phyloP scores from a whole-genome alignment of 2,797 vertebrate species.

The Phalloptychus januarius region DNA sequence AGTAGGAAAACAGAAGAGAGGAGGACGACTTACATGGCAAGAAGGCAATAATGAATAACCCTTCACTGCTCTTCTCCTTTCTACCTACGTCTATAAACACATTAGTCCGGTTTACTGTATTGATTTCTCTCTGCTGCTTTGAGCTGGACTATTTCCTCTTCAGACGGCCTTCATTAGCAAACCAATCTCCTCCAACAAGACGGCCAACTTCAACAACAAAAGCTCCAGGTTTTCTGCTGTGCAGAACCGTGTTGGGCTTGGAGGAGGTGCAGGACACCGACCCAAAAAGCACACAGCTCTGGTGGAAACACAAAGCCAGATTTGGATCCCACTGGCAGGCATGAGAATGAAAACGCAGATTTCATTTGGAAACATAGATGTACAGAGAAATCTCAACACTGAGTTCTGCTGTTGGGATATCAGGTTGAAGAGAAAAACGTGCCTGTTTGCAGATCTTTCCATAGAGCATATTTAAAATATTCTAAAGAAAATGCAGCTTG shows the following conservation, averaged over 20 bases:
- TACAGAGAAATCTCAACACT: not conserved
- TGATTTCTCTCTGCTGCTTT: not conserved
- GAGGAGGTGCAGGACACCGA: slow-evolving; percentile 8
- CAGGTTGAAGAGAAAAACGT: not conserved
- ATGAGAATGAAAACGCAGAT: not conserved
- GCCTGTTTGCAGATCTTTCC: too few relatives aligned
- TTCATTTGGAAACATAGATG: slow-evolving; percentile 4
- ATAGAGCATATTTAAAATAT: too few relatives aligned
- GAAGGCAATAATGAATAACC: not conserved
- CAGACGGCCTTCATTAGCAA: slow-evolving; percentile 6
- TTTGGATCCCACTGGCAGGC: not conserved
- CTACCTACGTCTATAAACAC: not conserved
- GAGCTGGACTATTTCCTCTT: not conserved
- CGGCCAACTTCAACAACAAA: slow-evolving; percentile 28
- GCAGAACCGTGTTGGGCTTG: slow-evolving; percentile 12
- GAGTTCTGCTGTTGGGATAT: slow-evolving; percentile 7
- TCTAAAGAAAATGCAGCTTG: too few relatives aligned
- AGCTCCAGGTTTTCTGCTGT: slow-evolving; percentile 21
- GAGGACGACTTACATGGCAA: not conserved
- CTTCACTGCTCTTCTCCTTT: slow-evolving; percentile 1
- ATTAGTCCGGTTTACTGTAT: not conserved
- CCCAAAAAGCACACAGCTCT: slow-evolving; percentile 20
- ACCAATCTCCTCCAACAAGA: slow-evolving; percentile 20
- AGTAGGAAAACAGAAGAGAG: slow-evolving; percentile 21
- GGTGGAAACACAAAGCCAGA: not conserved